Evolutionary conservation across 2,888 invertebrate species (phyloP).

Genomic region (Hartigia nigra): DNA sequence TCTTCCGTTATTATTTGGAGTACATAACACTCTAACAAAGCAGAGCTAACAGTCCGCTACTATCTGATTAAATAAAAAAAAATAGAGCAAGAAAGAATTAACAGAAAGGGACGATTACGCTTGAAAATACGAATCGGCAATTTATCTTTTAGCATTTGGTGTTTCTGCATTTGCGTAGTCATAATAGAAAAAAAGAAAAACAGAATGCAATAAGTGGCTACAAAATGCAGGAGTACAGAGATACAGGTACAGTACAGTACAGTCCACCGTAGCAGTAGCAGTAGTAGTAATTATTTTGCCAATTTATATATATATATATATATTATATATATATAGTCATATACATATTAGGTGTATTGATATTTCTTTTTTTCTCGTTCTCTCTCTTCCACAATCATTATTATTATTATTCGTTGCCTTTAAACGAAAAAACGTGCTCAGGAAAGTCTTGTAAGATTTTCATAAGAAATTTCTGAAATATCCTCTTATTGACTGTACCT

Average conservation of each 20-base stretch:
- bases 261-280: background rate
- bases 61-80: constrained; percentile 23
- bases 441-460: background rate
- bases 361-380: background rate
- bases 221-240: constrained; percentile 20
- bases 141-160: background rate
- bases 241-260: constrained; percentile 7
- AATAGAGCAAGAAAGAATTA: constrained; percentile 12
- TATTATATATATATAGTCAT: no score
- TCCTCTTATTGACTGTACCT: background rate
- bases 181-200: constrained; percentile 5
- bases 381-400: background rate
- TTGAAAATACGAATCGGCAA: background rate
- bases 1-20: constrained; percentile 54
- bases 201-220: constrained; percentile 14
- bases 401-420: background rate
- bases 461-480: background rate
- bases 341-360: background rate
- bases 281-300: background rate
- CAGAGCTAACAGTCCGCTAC: constrained; percentile 54
- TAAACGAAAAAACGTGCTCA: background rate
- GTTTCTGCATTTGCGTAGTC: background rate
- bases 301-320: background rate
- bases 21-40: constrained; percentile 60
- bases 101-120: constrained; percentile 4